Evolutionary conservation across 2,797 vertebrate genomes (phyloP), one percentile per base, ranked within the genome.

Genomic region (Takifugu rubripes): DNA sequence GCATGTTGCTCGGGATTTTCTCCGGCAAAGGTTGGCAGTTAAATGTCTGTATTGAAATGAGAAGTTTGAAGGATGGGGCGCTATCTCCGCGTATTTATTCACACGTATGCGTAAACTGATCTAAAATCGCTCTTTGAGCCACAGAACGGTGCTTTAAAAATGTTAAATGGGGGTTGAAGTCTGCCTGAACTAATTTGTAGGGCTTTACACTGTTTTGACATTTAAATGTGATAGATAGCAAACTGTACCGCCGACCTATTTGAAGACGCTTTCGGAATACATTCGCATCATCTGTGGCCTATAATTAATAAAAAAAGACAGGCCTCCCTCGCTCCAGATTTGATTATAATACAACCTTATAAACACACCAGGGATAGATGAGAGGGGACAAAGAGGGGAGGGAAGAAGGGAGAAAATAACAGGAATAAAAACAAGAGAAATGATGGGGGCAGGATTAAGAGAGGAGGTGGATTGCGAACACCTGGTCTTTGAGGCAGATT

Each of bases 401-500:
- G 92, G 90, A 66, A 70, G 70, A 74, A 71, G 66, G 75, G 77
- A 67, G 67, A 70, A 69, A 82, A 92, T 90, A 93, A 91, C 90
- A 91, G 92, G 82, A 84, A 77, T 77, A 85, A 84, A 85, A 84
- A 85, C 76, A 86, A 89, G 88, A 86, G 86, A 89, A 88, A 91
- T 90, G 93, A 94, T 93, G 94, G 92, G 93, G 93, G 92, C 93
- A 95, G 91, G 94, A 95, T 94, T 94, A 95, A 94, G 90, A 92
- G 93, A n/a, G 92, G 92, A 95, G 93, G 94, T 94, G 94, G 94
- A 94, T 94, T 93, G 93, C 92, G 93, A 95, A 95, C 97, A 98
- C 97, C 96, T 99, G 96, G 95, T 94, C 92, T 95, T 95, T 94
- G 88, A 95, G 94, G 94, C 94, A 96, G 95, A 97, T 97, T 96